Conservation (phyloP, 2,113 vertebrate genomes). For the Nyctereutes procyonoides region DNA sequence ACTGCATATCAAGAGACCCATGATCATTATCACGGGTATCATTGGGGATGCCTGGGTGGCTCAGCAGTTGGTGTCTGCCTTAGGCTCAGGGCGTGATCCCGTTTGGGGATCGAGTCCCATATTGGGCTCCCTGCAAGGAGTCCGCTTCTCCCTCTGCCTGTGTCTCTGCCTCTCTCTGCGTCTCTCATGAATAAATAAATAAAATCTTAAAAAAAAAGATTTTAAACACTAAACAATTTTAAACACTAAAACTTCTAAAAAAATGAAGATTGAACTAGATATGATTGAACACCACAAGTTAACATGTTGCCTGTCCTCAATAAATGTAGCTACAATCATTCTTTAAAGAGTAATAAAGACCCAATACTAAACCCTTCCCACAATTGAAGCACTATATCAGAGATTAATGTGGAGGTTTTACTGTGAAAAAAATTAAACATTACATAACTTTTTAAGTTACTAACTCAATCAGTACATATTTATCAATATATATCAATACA, state of each 20-base stretch:
- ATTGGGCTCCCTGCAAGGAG: too few species aligned
- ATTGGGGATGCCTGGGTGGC: too few species aligned
- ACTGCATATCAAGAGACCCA: background rate
- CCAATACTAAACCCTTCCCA: background rate
- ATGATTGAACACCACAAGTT: background rate
- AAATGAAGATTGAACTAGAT: background rate
- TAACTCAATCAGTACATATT: background rate
- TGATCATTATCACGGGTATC: too few species aligned
- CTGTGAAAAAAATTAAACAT: background rate
- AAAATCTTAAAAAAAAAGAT: background rate
- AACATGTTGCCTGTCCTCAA: background rate
- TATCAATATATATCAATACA: background rate
- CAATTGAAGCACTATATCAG: background rate
- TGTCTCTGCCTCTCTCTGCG: too few species aligned
- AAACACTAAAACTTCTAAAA: conserved; percentile 5
- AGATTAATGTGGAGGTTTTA: background rate
- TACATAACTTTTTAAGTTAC: background rate
- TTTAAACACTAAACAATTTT: background rate
- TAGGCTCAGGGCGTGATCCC: too few species aligned
- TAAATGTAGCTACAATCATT: background rate
- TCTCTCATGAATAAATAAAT: too few species aligned
- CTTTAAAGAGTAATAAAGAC: background rate
- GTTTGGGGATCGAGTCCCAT: too few species aligned
- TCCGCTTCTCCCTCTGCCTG: too few species aligned
- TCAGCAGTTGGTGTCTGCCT: too few species aligned